These are phyloP conservation scores for Pseudolycoriella hygida DNA, from an alignment of 2,888 invertebrate genomes.

Conservation along the genomic window DNA sequence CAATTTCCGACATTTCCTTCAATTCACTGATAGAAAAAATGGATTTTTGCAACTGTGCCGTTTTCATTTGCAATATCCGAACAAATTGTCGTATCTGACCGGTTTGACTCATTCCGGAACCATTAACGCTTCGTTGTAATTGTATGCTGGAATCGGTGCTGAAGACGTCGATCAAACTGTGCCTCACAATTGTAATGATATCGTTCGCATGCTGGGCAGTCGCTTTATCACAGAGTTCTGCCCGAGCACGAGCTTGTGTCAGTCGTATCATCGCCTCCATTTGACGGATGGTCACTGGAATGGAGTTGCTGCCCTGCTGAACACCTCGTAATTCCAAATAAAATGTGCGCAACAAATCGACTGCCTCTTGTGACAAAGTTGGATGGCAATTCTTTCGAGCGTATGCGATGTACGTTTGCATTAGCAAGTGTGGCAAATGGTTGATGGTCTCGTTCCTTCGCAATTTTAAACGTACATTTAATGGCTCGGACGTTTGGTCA, in stretches of 20 bases:
- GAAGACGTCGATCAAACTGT: slow-evolving; percentile 59
- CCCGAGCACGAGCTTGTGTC: slow-evolving; percentile 73
- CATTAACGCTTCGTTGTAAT: slow-evolving; percentile 46
- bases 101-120: slow-evolving; percentile 52
- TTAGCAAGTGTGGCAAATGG: slow-evolving; percentile 50
- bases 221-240: slow-evolving; percentile 68
- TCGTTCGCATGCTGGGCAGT: slow-evolving; percentile 67
- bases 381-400: slow-evolving; percentile 78
- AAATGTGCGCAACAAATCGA: slow-evolving; percentile 51
- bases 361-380: slow-evolving; percentile 52
- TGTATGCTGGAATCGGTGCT: slow-evolving; percentile 43
- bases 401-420: slow-evolving; percentile 81
- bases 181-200: slow-evolving; percentile 67
- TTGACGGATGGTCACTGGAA: slow-evolving; percentile 77
- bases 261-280: slow-evolving; percentile 75
- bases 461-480: slow-evolving; percentile 28
- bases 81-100: slow-evolving; percentile 29
- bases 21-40: slow-evolving; percentile 62
- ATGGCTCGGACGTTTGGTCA: not conserved
- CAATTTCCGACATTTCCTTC: slow-evolving; percentile 46
- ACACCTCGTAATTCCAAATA: slow-evolving; percentile 59
- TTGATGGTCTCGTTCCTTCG: slow-evolving; percentile 44
- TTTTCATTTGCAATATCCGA: slow-evolving; percentile 28
- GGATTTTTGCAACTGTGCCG: slow-evolving; percentile 31
- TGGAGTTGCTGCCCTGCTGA: slow-evolving; percentile 43